These are phyloP conservation scores for Psephotus haematonotus DNA, from an alignment of 2,113 vertebrate species.

Conservation along the genomic window DNA sequence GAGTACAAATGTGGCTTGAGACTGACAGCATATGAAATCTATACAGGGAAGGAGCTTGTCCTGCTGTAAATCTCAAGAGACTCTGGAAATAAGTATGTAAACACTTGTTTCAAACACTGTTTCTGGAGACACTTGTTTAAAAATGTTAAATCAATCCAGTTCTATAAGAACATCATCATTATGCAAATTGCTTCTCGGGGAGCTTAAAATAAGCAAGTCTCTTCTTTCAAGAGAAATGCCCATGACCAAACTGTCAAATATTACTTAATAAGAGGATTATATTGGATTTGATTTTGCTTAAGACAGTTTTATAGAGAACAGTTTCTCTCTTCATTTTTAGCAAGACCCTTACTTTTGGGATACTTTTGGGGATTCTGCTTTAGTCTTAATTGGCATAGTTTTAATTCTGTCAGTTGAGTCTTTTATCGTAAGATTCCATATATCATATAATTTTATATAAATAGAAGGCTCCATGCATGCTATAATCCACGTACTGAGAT, in stretches of 20 bases:
- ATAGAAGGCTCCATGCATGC: not conserved
- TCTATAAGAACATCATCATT: not conserved
- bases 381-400: slow-evolving; percentile 25
- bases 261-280: slow-evolving; percentile 56
- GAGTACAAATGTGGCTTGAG: not conserved
- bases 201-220: slow-evolving; percentile 37
- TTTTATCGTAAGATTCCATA: not conserved
- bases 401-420: slow-evolving; percentile 9
- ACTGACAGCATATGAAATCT: not conserved
- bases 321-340: not conserved
- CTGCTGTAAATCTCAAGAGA: not conserved
- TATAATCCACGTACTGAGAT: not conserved
- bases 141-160: not conserved
- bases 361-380: not conserved
- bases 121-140: not conserved
- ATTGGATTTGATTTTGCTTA: slow-evolving; percentile 26
- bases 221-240: not conserved
- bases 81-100: slow-evolving; percentile 9
- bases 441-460: not conserved
- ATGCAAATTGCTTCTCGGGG: not conserved
- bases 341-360: not conserved
- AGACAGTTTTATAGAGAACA: not conserved
- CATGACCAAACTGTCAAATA: slow-evolving; percentile 33
- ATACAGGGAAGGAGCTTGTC: not conserved
- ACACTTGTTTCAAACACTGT: not conserved